A percentile compares a stretch with the other conserved stretches of the same genome.
These are phyloP conservation scores for Philhelius pedissequus DNA, from an alignment of 2,888 invertebrate species.

Conservation along the genomic window DNA sequence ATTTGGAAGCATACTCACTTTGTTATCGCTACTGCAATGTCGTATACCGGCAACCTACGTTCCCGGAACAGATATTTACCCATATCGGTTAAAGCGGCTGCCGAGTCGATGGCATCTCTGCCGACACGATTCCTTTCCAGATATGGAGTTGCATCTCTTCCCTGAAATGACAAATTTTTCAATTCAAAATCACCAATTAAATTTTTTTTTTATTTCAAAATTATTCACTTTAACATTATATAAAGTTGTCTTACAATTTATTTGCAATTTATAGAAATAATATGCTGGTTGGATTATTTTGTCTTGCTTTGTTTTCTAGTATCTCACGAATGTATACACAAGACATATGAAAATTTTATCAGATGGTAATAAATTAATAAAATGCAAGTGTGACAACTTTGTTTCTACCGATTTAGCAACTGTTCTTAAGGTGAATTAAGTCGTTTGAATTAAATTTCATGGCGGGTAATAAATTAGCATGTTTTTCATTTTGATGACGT, in stretches of 20 bases:
- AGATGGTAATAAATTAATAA: slow-evolving; percentile 39
- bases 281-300: background rate
- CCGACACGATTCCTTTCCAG: slow-evolving; percentile 95
- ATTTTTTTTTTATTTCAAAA: background rate
- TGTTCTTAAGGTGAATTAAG: slow-evolving; percentile 25
- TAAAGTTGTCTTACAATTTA: slow-evolving; percentile 16
- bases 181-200: slow-evolving; percentile 41
- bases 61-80: slow-evolving; percentile 98
- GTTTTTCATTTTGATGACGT: background rate
- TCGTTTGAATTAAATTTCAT: slow-evolving; percentile 2
- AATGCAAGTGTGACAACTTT: slow-evolving; percentile 49
- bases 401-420: slow-evolving; percentile 37
- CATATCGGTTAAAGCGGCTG: slow-evolving; percentile 96
- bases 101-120: slow-evolving; percentile 95
- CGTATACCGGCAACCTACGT: slow-evolving; percentile 95
- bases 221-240: background rate
- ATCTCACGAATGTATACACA: background rate
- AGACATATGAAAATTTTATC: background rate
- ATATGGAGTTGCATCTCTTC: slow-evolving; percentile 96
- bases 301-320: background rate
- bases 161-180: slow-evolving; percentile 82
- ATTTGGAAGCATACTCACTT: slow-evolving; percentile 85
- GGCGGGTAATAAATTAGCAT: slow-evolving; percentile 24
- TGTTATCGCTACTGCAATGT: slow-evolving; percentile 96
- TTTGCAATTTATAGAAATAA: background rate